Evolutionary conservation across 2,113 vertebrate species (phyloP).

Genomic region (Pagrus major): DNA sequence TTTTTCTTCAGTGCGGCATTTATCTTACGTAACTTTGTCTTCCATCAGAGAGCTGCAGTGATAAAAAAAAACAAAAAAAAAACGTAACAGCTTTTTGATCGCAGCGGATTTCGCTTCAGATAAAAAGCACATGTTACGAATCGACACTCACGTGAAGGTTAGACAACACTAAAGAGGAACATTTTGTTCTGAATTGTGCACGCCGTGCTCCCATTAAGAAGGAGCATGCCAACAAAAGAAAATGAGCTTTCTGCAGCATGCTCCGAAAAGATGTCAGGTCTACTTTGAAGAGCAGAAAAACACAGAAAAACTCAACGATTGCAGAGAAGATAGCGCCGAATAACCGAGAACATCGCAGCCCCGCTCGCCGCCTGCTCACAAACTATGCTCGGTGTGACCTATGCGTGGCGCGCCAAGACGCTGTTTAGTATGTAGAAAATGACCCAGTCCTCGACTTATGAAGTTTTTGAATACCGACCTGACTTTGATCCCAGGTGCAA

Average conservation of each 20-base stretch:
- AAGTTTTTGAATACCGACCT: slow-evolving; percentile 81
- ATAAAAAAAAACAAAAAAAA: too few species aligned
- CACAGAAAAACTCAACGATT: slow-evolving; percentile 6
- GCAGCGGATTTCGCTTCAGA: background rate
- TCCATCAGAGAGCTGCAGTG: slow-evolving; percentile 59
- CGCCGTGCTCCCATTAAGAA: slow-evolving; percentile 25
- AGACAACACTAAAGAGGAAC: slow-evolving; percentile 38
- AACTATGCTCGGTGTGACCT: slow-evolving; percentile 12
- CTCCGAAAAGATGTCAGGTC: slow-evolving; percentile 2
- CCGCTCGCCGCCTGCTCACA: background rate
- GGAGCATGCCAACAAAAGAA: slow-evolving; percentile 62
- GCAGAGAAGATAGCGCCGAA: background rate
- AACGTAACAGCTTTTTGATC: background rate
- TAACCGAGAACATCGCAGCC: slow-evolving; percentile 1
- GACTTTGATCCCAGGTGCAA: slow-evolving; percentile 84
- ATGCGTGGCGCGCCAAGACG: slow-evolving; percentile 60
- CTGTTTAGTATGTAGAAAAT: slow-evolving; percentile 9
- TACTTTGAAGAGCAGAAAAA: background rate
- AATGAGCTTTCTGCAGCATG: slow-evolving; percentile 31
- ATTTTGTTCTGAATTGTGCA: slow-evolving; percentile 63
- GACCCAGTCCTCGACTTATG: slow-evolving; percentile 19
- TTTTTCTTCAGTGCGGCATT: slow-evolving; percentile 77
- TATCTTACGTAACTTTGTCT: slow-evolving; percentile 82
- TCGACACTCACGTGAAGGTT: background rate
- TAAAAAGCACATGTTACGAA: background rate